Evolutionary conservation across 2,113 vertebrate genomes (phyloP).

Genomic region (Sporophila hypoxantha): DNA sequence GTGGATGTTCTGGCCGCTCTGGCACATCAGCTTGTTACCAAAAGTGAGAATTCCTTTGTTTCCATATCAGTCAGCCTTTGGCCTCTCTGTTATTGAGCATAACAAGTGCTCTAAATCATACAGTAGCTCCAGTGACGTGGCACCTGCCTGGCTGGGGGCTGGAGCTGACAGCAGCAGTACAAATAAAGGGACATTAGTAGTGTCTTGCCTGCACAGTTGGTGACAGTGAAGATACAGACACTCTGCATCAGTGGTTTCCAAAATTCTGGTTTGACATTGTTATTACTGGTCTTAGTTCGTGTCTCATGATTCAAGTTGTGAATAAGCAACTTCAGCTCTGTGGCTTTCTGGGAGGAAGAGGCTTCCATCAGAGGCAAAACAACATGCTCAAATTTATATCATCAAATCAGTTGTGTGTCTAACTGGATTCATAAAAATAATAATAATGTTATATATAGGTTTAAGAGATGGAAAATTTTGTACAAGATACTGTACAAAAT

Average conservation of each 20-base stretch:
- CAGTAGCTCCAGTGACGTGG: not conserved
- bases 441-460: not conserved
- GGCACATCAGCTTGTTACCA: not conserved
- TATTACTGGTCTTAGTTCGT: not conserved
- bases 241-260: not conserved
- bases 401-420: not conserved
- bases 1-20: fast-evolving
- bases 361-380: not conserved
- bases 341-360: not conserved
- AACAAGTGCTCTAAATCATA: not conserved
- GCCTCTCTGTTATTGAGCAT: not conserved
- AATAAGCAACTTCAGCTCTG: not conserved
- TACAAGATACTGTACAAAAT: not conserved
- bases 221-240: not conserved
- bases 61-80: not conserved
- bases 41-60: not conserved
- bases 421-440: not conserved
- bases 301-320: not conserved
- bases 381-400: not conserved
- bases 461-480: not conserved
- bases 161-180: not conserved
- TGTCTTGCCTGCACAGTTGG: not conserved
- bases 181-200: not conserved
- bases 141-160: not conserved
- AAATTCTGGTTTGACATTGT: not conserved